phyloP scores from a whole-genome alignment of 1,140 invertebrate species.

The Rhizoglyphus robini region DNA sequence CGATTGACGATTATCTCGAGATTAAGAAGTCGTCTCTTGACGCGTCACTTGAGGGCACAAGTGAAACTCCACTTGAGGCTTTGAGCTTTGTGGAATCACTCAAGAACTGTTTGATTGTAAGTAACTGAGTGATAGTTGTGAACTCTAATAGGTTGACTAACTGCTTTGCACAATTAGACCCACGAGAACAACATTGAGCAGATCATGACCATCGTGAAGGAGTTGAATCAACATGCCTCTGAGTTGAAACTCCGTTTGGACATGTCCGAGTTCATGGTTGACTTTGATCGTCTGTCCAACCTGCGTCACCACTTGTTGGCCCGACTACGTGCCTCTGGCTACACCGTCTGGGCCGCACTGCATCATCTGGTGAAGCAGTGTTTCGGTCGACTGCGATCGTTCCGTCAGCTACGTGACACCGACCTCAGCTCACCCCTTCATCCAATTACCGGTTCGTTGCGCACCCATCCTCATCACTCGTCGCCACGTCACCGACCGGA shows the following conservation, averaged over 20 bases:
- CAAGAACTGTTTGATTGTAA: background rate
- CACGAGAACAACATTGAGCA: slow-evolving; percentile 2
- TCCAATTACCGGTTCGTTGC: background rate
- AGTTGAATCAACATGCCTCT: background rate
- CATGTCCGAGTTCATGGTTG: background rate
- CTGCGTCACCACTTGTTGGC: background rate
- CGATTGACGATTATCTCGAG: background rate
- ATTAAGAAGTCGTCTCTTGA: no score
- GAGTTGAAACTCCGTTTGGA: background rate
- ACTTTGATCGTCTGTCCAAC: background rate
- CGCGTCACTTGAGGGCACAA: background rate
- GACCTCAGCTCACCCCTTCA: background rate
- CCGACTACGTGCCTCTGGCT: background rate
- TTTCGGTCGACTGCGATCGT: background rate
- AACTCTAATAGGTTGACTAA: no score
- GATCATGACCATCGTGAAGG: background rate
- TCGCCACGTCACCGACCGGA: background rate
- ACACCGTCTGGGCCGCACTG: background rate
- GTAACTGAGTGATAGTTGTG: background rate
- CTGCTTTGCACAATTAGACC: background rate
- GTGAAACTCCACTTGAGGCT: background rate
- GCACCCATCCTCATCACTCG: background rate
- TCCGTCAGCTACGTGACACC: background rate
- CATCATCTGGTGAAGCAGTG: background rate
- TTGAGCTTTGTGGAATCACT: background rate